Percentiles rank a stretch among this genome's conserved stretches.
Conservation (phyloP, 1,140 invertebrate genomes). For the Drosophila lowei region DNA sequence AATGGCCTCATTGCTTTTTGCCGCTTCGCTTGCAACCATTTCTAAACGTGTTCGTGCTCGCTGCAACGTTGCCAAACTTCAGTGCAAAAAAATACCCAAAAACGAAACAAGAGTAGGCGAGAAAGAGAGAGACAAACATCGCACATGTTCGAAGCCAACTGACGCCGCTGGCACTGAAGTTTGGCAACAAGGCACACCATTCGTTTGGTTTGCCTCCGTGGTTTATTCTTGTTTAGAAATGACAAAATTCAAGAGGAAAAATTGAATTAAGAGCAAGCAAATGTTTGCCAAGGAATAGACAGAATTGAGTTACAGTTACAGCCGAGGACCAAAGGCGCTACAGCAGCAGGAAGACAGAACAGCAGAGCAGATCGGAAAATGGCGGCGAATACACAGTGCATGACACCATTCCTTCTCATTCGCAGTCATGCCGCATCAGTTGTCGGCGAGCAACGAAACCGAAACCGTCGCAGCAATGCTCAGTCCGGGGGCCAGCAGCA, state of each 20-base stretch:
- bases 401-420: not conserved
- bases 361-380: not conserved
- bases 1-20: constrained; percentile 50
- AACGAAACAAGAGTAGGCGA: constrained; percentile 3
- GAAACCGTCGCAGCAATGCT: not conserved
- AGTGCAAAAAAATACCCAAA: constrained; percentile 25
- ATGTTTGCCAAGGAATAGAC: not conserved
- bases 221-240: constrained; percentile 4
- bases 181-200: constrained; percentile 2
- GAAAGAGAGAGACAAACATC: not conserved
- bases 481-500: not conserved
- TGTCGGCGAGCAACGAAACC: not conserved
- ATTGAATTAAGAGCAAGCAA: not conserved
- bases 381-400: not conserved
- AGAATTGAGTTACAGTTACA: not conserved
- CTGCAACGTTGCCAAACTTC: constrained; percentile 60
- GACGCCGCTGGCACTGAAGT: constrained; percentile 19
- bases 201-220: not conserved
- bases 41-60: constrained; percentile 30
- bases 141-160: constrained; percentile 25
- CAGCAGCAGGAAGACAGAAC: not conserved
- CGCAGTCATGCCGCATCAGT: constrained; percentile 19
- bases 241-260: no score
- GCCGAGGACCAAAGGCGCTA: not conserved
- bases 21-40: constrained; percentile 53